Conservation (phyloP, 2,113 vertebrate genomes). For the Ptyas mucosa region DNA sequence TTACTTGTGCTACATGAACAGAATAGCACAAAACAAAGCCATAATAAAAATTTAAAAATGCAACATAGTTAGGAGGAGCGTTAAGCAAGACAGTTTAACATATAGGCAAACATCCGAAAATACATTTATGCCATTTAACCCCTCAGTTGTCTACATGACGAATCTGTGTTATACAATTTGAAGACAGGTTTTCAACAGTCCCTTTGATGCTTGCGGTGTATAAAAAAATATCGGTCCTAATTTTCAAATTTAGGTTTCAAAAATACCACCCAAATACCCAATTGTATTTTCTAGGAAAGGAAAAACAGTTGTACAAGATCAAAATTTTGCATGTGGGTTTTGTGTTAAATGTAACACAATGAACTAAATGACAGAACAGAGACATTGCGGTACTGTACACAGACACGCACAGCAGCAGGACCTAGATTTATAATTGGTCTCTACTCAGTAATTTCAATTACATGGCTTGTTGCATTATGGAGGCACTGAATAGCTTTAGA, state of each 20-base stretch:
- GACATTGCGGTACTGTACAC: slow-evolving; percentile 50
- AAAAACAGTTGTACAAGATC: slow-evolving; percentile 49
- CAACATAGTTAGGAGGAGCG: slow-evolving; percentile 73
- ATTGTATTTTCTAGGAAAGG: slow-evolving; percentile 39
- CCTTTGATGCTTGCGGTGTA: slow-evolving; percentile 53
- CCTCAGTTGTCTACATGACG: slow-evolving; percentile 41
- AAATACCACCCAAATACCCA: slow-evolving; percentile 38
- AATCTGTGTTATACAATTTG: slow-evolving; percentile 55
- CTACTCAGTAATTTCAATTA: slow-evolving; percentile 54
- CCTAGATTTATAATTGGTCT: slow-evolving; percentile 60
- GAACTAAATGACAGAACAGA: slow-evolving; percentile 62
- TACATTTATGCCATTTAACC: slow-evolving; percentile 60
- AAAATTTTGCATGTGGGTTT: slow-evolving; percentile 28
- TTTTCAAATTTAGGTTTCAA: slow-evolving; percentile 59
- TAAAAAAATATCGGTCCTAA: slow-evolving; percentile 67
- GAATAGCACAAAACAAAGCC: slow-evolving; percentile 70
- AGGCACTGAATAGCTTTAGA: slow-evolving; percentile 63
- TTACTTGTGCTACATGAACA: slow-evolving; percentile 89
- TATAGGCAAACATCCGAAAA: slow-evolving; percentile 23
- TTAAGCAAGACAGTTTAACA: slow-evolving; percentile 58
- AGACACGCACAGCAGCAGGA: slow-evolving; percentile 59
- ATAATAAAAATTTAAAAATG: slow-evolving; percentile 61
- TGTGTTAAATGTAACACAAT: neutral
- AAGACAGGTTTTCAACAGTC: slow-evolving; percentile 58
- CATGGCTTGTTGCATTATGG: slow-evolving; percentile 54